Conservation (phyloP, 2,888 invertebrate genomes). For the Portevinia maculata region DNA sequence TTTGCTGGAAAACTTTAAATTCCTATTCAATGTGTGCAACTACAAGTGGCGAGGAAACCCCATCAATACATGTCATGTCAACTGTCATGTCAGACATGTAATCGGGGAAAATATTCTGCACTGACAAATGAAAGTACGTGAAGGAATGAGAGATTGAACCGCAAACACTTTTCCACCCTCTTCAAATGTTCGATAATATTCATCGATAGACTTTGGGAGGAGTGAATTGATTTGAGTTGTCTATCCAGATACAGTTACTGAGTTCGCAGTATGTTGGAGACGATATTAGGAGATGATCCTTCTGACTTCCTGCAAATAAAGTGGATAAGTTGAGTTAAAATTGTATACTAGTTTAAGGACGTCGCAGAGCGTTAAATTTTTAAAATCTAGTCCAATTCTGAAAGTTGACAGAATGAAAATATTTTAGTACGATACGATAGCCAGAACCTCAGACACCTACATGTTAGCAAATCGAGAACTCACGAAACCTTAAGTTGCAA, state of each 20-base stretch:
- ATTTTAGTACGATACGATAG: too few species aligned
- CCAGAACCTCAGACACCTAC: too few species aligned
- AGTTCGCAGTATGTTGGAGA: not conserved
- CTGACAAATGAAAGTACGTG: conserved; percentile 36
- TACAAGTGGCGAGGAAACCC: conserved; percentile 37
- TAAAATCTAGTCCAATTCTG: too few species aligned
- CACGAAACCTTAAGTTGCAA: too few species aligned
- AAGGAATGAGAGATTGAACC: not conserved
- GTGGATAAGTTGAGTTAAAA: too few species aligned
- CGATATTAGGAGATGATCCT: not conserved
- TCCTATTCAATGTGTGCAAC: conserved; percentile 35
- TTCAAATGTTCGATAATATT: not conserved
- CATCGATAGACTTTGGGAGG: not conserved
- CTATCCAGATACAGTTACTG: not conserved
- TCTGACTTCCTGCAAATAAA: too few species aligned
- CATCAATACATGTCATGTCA: conserved; percentile 74
- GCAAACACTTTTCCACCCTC: conserved; percentile 23
- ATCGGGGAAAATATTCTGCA: conserved; percentile 42
- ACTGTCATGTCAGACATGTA: conserved; percentile 64
- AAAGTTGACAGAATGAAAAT: too few species aligned
- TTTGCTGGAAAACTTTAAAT: conserved; percentile 22
- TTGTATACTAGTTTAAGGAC: too few species aligned
- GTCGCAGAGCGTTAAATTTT: too few species aligned
- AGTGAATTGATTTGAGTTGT: not conserved
- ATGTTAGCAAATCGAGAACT: too few species aligned